Conservation (phyloP, 2,888 invertebrate genomes). For the Brachypalpus laphriformis region DNA sequence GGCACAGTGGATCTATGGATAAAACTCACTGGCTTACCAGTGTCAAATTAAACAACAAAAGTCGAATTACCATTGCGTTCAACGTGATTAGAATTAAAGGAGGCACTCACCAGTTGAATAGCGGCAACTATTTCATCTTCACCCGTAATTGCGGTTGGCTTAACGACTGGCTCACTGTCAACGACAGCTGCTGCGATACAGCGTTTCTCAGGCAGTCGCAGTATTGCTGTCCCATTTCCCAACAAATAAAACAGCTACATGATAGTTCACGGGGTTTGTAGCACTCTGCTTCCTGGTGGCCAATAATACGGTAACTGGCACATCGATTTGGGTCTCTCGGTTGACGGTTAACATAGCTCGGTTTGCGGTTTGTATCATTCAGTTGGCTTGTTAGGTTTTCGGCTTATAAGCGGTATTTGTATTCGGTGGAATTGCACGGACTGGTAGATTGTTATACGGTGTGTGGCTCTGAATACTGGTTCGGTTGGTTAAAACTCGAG, state of each 20-base stretch:
- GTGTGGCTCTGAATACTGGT: neutral
- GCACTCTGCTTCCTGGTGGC: constrained; percentile 14
- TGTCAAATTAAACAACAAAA: constrained; percentile 36
- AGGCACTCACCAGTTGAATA: constrained; percentile 16
- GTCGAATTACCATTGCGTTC: neutral
- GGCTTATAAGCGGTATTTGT: no score
- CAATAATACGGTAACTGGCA: constrained; percentile 11
- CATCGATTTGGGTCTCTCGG: constrained; percentile 11
- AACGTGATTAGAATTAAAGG: constrained; percentile 1
- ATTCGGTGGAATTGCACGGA: no score
- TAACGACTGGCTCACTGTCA: neutral
- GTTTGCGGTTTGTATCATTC: neutral
- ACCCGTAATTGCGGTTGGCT: neutral
- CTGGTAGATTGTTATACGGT: no score
- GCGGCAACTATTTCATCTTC: constrained; percentile 7
- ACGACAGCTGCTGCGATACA: constrained; percentile 3
- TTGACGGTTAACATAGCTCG: neutral
- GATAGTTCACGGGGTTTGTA: constrained; percentile 6
- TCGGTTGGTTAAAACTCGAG: neutral
- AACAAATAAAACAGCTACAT: constrained; percentile 24
- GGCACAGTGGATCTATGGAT: constrained; percentile 24
- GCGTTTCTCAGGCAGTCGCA: constrained; percentile 15
- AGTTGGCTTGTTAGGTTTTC: neutral
- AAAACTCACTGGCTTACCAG: constrained; percentile 33
- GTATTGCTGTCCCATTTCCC: constrained; percentile 8